These are phyloP conservation scores for Bostrychus sinensis DNA, from an alignment of 2,113 vertebrate genomes.

Conservation along the genomic window DNA sequence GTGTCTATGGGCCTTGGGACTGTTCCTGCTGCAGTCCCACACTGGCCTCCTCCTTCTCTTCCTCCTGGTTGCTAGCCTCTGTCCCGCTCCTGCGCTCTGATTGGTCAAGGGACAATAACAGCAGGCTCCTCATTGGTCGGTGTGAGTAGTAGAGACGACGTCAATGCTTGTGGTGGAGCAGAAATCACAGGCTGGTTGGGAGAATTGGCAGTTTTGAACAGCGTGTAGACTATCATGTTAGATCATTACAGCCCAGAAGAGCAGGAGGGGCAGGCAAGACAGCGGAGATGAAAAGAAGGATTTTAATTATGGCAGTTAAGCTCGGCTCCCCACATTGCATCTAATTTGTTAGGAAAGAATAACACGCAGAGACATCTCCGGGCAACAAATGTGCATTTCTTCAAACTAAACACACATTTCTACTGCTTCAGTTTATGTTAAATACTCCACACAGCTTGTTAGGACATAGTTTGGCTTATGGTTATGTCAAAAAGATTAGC, in stretches of 20 bases:
- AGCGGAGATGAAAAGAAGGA: constrained; percentile 32
- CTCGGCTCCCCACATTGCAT: constrained; percentile 24
- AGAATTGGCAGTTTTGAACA: constrained; percentile 41
- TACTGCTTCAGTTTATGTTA: constrained; percentile 8
- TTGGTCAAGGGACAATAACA: constrained; percentile 54
- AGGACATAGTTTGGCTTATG: neutral
- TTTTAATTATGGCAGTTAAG: constrained; percentile 47
- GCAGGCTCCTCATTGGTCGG: constrained; percentile 60
- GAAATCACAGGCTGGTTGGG: constrained; percentile 41
- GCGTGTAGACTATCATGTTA: constrained; percentile 26
- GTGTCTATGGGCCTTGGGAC: constrained; percentile 39
- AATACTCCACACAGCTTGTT: neutral
- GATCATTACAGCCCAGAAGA: constrained; percentile 21
- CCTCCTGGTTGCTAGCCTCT: constrained; percentile 72
- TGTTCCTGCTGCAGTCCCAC: constrained; percentile 58
- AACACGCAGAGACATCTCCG: constrained; percentile 15
- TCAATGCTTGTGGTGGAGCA: constrained; percentile 56
- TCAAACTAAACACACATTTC: constrained; percentile 16
- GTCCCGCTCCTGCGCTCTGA: constrained; percentile 47
- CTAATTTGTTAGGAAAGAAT: constrained; percentile 25
- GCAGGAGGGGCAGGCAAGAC: constrained; percentile 27
- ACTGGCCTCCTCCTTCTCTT: constrained; percentile 35
- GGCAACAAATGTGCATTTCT: constrained; percentile 21
- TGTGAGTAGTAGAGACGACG: constrained; percentile 43
- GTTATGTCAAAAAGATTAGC: neutral